A percentile compares a stretch with the other conserved stretches of the same genome.
These are phyloP conservation scores for Idris sp. DNA, from an alignment of 1,140 invertebrate genomes.

Conservation along the genomic window DNA sequence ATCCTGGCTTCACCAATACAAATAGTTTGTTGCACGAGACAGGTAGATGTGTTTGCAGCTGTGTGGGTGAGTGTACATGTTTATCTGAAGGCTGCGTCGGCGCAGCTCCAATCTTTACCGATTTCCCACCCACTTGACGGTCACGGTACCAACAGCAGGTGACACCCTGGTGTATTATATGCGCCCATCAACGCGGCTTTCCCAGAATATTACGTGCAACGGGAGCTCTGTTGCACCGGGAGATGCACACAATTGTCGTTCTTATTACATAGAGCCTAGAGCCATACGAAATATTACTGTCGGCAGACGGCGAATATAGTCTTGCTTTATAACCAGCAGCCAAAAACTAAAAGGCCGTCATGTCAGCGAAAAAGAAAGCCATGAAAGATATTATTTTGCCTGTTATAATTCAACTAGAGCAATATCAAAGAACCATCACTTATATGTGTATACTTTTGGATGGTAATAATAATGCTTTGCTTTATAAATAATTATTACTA, in stretches of 20 bases:
- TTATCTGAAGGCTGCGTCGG: conserved; percentile 3
- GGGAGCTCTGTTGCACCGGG: conserved; percentile 16
- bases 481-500: too few relatives aligned
- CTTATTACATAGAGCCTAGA: conserved; percentile 48
- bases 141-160: conserved; percentile 39
- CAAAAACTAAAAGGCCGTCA: conserved; percentile 24
- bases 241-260: conserved; percentile 31
- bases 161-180: conserved; percentile 50
- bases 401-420: neutral
- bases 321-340: neutral
- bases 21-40: conserved; percentile 23
- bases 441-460: too few relatives aligned
- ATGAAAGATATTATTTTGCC: conserved; percentile 6
- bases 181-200: conserved; percentile 43
- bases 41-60: conserved; percentile 9
- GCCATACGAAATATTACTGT: conserved; percentile 47
- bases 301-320: conserved; percentile 26
- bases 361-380: conserved; percentile 22
- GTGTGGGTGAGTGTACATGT: too few relatives aligned
- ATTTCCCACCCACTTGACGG: conserved; percentile 39
- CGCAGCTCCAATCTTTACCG: conserved; percentile 24
- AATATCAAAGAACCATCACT: conserved; percentile 9
- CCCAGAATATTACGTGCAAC: conserved; percentile 50
- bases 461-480: too few relatives aligned
- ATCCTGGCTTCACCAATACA: conserved; percentile 61